phyloP scores from a whole-genome alignment of 2,113 vertebrate species.

The Turnix velox region DNA sequence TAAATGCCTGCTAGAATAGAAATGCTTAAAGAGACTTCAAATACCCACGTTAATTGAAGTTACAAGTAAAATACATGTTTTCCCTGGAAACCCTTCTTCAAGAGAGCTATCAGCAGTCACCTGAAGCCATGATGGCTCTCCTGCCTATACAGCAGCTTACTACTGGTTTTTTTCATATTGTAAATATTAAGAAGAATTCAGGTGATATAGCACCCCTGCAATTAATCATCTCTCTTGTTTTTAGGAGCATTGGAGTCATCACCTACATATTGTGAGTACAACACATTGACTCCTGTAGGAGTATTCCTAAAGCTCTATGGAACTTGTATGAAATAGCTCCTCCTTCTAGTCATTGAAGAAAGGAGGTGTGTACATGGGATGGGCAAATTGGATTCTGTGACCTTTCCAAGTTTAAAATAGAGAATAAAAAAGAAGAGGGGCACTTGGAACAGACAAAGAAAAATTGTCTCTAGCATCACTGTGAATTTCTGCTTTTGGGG shows the following conservation, averaged over 20 bases:
- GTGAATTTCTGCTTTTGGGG: neutral
- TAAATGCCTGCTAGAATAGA: neutral
- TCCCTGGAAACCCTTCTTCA: neutral
- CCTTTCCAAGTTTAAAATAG: neutral
- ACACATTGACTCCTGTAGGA: neutral
- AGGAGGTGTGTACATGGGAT: neutral
- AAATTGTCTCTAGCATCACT: neutral
- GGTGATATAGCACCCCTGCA: neutral
- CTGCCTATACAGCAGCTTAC: neutral
- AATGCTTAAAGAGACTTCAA: neutral
- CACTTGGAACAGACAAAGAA: neutral
- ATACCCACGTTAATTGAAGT: neutral
- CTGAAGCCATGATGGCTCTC: neutral
- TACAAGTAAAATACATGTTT: neutral
- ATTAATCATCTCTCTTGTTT: conserved; percentile 60
- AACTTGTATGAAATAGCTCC: neutral
- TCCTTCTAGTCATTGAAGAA: neutral
- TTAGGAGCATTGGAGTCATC: conserved; percentile 97
- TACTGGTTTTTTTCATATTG: neutral
- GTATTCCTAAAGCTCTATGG: neutral
- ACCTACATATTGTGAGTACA: conserved; percentile 97
- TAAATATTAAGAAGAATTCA: neutral
- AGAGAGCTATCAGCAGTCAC: neutral
- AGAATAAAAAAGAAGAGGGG: neutral
- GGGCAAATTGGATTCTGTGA: neutral